Conservation (phyloP, 2,113 vertebrate genomes). For the Stictonetta naevosa region DNA sequence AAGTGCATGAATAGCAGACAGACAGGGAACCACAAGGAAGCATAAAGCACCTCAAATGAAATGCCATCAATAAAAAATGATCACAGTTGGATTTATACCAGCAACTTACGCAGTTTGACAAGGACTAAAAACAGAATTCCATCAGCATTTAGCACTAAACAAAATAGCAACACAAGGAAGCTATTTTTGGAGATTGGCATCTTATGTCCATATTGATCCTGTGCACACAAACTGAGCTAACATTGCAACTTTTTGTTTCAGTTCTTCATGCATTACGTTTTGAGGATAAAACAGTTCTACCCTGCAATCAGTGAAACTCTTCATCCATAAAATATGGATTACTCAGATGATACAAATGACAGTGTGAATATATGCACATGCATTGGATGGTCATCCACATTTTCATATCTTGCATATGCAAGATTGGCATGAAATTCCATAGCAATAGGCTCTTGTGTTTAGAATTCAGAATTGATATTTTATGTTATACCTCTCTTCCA, state of each 20-base stretch:
- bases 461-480: background rate
- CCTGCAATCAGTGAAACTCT: background rate
- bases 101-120: background rate
- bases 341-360: background rate
- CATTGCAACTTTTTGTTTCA: background rate
- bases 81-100: background rate
- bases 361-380: background rate
- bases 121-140: background rate
- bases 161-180: background rate
- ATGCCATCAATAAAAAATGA: background rate
- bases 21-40: background rate
- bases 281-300: background rate
- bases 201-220: background rate
- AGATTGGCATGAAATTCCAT: background rate
- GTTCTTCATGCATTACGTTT: background rate
- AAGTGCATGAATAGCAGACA: background rate
- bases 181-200: background rate
- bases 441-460: background rate
- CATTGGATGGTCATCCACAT: background rate
- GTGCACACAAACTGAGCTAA: background rate
- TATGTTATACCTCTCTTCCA: background rate
- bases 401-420: background rate
- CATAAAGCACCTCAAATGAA: background rate
- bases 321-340: background rate
- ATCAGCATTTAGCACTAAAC: background rate